These are phyloP conservation scores for Anabas testudineus DNA, from an alignment of 2,797 vertebrate species.

Conservation along the genomic window DNA sequence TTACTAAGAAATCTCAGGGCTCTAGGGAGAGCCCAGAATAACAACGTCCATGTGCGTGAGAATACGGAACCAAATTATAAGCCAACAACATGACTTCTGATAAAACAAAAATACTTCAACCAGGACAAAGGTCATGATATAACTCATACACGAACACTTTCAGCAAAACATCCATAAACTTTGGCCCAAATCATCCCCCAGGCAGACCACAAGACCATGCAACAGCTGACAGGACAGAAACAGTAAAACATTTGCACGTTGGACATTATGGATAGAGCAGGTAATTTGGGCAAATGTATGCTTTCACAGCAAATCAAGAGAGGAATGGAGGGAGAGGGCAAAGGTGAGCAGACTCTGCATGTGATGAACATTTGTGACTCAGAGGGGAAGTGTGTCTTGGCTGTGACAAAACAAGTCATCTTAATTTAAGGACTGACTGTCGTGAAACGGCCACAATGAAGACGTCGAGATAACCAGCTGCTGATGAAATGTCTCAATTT, in stretches of 20 bases:
- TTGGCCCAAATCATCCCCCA: conserved; percentile 29
- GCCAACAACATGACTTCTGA: conserved; percentile 46
- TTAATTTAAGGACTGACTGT: conserved; percentile 42
- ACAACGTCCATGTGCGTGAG: conserved; percentile 7
- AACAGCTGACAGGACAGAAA: conserved; percentile 49
- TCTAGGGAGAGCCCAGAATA: conserved; percentile 2
- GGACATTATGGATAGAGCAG: conserved; percentile 2
- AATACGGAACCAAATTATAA: conserved; percentile 36
- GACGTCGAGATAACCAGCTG: conserved; percentile 67
- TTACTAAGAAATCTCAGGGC: background rate
- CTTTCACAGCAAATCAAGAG: conserved; percentile 20
- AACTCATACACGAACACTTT: conserved; percentile 17
- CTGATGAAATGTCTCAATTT: conserved; percentile 73
- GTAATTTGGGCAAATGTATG: conserved; percentile 22
- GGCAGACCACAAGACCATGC: conserved; percentile 43
- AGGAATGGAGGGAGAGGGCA: conserved; percentile 15
- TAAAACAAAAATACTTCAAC: conserved; percentile 3
- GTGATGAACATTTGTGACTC: conserved; percentile 60
- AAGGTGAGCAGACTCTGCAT: conserved; percentile 46
- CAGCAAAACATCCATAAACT: conserved; percentile 39
- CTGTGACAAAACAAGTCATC: conserved; percentile 34
- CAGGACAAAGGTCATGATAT: conserved; percentile 10
- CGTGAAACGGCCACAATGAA: conserved; percentile 66
- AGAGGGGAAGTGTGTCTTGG: conserved; percentile 45
- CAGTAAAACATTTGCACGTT: conserved; percentile 32